These are phyloP conservation scores for Spinus pinus DNA, from an alignment of 2,797 vertebrate genomes.

Conservation along the genomic window DNA sequence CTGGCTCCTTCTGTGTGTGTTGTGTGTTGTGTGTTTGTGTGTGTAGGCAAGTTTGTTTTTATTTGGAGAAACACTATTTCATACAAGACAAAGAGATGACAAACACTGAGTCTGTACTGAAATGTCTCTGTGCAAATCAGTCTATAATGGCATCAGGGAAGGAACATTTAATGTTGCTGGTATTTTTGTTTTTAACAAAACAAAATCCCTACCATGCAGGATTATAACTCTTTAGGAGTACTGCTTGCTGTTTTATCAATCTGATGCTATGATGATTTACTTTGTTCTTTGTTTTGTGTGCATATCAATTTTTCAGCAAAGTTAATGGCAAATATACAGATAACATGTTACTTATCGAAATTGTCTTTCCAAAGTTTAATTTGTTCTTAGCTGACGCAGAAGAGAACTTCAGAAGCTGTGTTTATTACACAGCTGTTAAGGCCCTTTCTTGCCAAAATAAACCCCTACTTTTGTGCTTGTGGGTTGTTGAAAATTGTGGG, in stretches of 20 bases:
- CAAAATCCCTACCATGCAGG: neutral
- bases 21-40: neutral
- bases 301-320: neutral
- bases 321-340: neutral
- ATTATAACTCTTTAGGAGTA: neutral
- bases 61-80: no score
- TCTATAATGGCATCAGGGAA: neutral
- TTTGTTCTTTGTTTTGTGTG: neutral
- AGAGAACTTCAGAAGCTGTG: conserved; percentile 30
- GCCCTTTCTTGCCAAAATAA: neutral
- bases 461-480: neutral
- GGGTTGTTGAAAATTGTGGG: conserved; percentile 48
- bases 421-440: conserved; percentile 53
- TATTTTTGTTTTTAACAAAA: neutral
- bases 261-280: neutral
- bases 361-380: conserved; percentile 19
- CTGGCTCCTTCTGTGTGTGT: neutral
- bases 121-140: neutral
- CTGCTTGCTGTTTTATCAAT: conserved; percentile 21
- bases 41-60: neutral
- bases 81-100: no score
- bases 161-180: neutral
- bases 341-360: conserved; percentile 7
- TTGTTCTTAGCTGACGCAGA: conserved; percentile 17
- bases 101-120: neutral